Evolutionary conservation across 2,888 invertebrate genomes (phyloP).

Genomic region (Cephus pygmeus): DNA sequence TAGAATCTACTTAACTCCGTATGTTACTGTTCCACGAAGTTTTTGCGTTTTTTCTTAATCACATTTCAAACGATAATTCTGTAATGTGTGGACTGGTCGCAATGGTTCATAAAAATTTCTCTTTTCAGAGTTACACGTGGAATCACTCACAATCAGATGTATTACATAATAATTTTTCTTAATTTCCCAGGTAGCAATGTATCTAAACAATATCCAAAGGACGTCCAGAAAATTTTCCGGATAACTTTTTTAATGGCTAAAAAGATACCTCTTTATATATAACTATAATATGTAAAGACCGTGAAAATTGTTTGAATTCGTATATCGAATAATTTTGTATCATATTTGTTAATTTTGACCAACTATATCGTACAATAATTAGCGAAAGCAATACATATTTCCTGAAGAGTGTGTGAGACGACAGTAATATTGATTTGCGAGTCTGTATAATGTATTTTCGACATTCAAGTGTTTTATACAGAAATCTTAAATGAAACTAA

Average conservation of each 20-base stretch:
- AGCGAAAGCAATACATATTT: too few relatives aligned
- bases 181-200: too few relatives aligned
- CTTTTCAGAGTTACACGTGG: too few relatives aligned
- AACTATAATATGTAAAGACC: too few relatives aligned
- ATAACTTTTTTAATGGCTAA: too few relatives aligned
- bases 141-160: not conserved
- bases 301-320: too few relatives aligned
- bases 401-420: not conserved
- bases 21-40: not conserved
- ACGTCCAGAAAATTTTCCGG: too few relatives aligned
- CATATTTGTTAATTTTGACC: not conserved
- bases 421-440: not conserved
- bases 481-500: not conserved
- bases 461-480: not conserved
- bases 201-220: too few relatives aligned
- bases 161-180: not conserved
- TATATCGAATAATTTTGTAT: not conserved
- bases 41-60: not conserved
- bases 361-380: not conserved
- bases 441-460: not conserved
- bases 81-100: not conserved
- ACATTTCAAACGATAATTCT: not conserved
- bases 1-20: not conserved
- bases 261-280: too few relatives aligned
- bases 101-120: not conserved